phyloP scores from a whole-genome alignment of 2,797 vertebrate genomes.

The Apodemus agrarius region DNA sequence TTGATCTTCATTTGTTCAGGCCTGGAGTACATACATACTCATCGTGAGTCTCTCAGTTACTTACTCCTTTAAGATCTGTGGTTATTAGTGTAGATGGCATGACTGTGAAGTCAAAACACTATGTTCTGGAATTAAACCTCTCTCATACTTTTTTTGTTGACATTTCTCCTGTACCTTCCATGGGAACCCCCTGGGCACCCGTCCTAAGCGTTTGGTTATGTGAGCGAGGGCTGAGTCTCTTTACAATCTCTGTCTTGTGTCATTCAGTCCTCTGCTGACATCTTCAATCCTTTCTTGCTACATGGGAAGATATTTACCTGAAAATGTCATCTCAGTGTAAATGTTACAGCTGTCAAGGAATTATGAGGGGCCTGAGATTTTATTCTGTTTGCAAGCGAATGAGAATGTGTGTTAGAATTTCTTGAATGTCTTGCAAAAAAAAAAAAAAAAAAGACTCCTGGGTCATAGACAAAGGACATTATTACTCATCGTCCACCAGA shows the following conservation, averaged over 20 bases:
- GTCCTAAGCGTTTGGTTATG: background rate
- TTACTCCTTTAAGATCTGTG: background rate
- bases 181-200: background rate
- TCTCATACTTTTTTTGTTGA: background rate
- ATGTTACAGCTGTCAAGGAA: slow-evolving; percentile 67
- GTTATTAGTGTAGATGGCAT: background rate
- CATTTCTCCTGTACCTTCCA: background rate
- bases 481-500: background rate
- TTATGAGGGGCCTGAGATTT: slow-evolving; percentile 45
- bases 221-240: background rate
- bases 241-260: background rate
- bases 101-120: background rate
- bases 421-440: background rate
- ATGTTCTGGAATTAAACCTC: slow-evolving; percentile 46
- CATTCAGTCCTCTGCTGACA: slow-evolving; percentile 44
- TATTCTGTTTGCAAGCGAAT: slow-evolving; percentile 56
- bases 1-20: background rate
- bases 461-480: slow-evolving; percentile 38
- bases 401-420: slow-evolving; percentile 50
- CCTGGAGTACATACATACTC: background rate
- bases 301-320: slow-evolving; percentile 50
- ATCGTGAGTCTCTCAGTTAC: background rate
- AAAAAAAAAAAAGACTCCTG: background rate
- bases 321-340: slow-evolving; percentile 63
- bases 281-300: slow-evolving; percentile 55